Evolutionary conservation across 2,113 vertebrate species (phyloP).

Genomic region (Piaya cayana): DNA sequence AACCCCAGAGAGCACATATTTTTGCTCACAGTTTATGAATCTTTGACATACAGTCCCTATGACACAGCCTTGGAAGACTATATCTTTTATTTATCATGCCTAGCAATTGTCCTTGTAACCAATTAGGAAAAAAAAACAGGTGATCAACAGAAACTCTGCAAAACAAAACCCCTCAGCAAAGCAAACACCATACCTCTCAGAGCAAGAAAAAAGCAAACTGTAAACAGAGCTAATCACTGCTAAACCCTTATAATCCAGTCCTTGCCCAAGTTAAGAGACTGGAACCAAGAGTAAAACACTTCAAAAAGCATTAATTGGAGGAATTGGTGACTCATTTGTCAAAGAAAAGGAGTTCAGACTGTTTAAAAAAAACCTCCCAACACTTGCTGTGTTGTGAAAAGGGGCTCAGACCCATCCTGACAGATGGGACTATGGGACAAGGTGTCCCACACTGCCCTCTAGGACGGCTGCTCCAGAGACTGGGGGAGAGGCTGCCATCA

Average conservation of each 20-base stretch:
- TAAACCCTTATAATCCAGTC: conserved; percentile 62
- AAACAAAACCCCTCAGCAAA: conserved; percentile 48
- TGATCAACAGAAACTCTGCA: conserved; percentile 55
- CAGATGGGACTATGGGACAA: conserved; percentile 65
- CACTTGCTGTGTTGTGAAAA: not conserved
- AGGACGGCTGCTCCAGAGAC: conserved; percentile 73
- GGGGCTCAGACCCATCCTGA: conserved; percentile 43
- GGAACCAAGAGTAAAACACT: conserved; percentile 50
- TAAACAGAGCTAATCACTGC: conserved; percentile 77
- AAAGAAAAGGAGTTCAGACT: conserved; percentile 25
- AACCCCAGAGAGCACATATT: conserved; percentile 28
- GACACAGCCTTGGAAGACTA: not conserved
- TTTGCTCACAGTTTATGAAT: conserved; percentile 60
- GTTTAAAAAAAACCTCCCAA: conserved; percentile 19
- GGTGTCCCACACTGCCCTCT: conserved; percentile 45
- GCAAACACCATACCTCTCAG: conserved; percentile 7
- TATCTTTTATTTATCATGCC: conserved; percentile 69
- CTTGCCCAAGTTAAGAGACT: conserved; percentile 56
- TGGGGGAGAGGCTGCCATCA: conserved; percentile 65
- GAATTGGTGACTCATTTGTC: conserved; percentile 40
- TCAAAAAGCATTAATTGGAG: conserved; percentile 45
- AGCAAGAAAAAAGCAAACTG: conserved; percentile 39
- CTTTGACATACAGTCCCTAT: conserved; percentile 33
- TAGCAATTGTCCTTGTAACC: conserved; percentile 44
- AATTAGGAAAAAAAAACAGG: conserved; percentile 49